Base-by-base conservation (phyloP, 2,797 vertebrate genomes). In the Clarias platycephalus region DNA sequence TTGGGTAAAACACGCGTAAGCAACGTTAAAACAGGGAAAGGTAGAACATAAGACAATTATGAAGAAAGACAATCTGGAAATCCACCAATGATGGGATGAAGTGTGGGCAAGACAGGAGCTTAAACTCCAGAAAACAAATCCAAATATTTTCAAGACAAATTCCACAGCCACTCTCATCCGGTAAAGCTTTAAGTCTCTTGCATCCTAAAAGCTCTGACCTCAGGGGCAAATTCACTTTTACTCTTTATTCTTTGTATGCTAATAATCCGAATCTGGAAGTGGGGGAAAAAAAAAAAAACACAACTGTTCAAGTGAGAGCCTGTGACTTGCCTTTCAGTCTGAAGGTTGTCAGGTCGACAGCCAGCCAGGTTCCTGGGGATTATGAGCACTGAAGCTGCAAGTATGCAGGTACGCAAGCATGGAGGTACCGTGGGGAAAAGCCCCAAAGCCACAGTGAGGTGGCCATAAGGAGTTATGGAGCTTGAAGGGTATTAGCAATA, bases 331-430 rank as follows among this genome's bases (percentile, higher is more conserved):
- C 44, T 74, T 28, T 55, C 10, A 74, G 44, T 55, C 28, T 28
- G 72, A 57, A 57, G 53, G 72, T 57, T 55, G 49, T 31, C 49
- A 2, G 26, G 26, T 20, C 7, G 26, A 55, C 71, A 75, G 15
- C 24, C 44, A 57, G n/a, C 49, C 40, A 55, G n/a, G 9, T 75
- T 57, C 20, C 26, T 31, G 13, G 7, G n/a, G 49, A 75, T 75
- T 75, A 75, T 75, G n/a, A 28, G 72, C 72, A 75, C 7, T 18
- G 49, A 75, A 75, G 72, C 72, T 75, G 72, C 7, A 74, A 74
- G 49, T 53, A 53, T 18, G 71, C 37, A 71, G 40, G 37, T 44
- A 68, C 7, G 34, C 70, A 16, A 72, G 49, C 70, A 26, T 55
- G 15, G 67, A 55, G 72, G 72, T 4, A 75, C 26, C 71, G 20